phyloP scores from a whole-genome alignment of 2,888 invertebrate species.

The Baronia brevicornis region DNA sequence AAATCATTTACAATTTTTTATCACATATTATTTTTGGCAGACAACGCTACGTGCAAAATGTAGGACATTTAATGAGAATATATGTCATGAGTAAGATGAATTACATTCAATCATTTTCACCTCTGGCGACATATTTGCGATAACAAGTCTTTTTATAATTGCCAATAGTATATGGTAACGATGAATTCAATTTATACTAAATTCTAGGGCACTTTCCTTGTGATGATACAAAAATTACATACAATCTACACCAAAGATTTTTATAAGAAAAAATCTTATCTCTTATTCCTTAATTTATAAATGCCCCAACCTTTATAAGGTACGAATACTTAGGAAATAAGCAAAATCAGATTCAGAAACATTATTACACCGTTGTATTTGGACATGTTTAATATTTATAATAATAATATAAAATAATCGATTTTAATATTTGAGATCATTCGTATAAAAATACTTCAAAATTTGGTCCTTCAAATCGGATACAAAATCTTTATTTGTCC shows the following conservation, averaged over 20 bases:
- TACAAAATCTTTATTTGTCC: constrained; percentile 25
- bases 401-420: constrained; percentile 4
- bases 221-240: constrained; percentile 14
- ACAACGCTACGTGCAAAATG: constrained; percentile 18
- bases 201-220: constrained; percentile 6
- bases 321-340: constrained; percentile 11
- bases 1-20: constrained; percentile 17
- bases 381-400: not conserved
- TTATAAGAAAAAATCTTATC: constrained; percentile 2
- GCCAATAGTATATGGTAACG: constrained; percentile 15
- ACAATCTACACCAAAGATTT: constrained; percentile 15
- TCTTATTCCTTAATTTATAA: constrained; percentile 2
- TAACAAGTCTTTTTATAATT: constrained; percentile 15
- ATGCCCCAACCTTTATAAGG: constrained; percentile 15
- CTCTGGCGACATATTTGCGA: constrained; percentile 10
- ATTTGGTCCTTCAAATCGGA: constrained; percentile 42
- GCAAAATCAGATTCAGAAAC: constrained; percentile 14
- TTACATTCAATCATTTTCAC: constrained; percentile 5
- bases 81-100: constrained; percentile 8
- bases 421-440: constrained; percentile 36
- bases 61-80: constrained; percentile 9
- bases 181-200: constrained; percentile 8
- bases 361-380: constrained; percentile 3
- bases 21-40: constrained; percentile 37
- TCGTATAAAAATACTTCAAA: constrained; percentile 20